phyloP scores from a whole-genome alignment of 2,113 vertebrate species.

The Heterotis niloticus region DNA sequence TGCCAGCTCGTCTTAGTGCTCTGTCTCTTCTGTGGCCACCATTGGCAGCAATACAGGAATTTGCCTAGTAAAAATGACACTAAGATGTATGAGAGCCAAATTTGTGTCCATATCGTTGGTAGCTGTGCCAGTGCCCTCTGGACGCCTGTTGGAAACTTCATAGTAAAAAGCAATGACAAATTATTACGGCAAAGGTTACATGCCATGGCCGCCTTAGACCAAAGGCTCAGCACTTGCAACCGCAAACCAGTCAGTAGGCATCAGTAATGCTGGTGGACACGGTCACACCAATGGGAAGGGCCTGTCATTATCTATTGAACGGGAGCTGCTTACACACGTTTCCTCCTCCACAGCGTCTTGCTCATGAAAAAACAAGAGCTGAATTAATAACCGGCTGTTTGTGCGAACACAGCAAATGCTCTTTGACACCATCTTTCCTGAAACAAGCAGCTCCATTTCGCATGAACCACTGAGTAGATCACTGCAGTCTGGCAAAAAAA shows the following conservation, averaged over 20 bases:
- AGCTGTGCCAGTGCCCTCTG: conserved; percentile 61
- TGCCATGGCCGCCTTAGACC: conserved; percentile 30
- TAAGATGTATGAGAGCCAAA: conserved; percentile 53
- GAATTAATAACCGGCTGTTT: conserved; percentile 15
- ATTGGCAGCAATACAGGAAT: conserved; percentile 58
- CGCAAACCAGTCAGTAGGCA: not conserved
- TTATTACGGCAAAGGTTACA: conserved; percentile 50
- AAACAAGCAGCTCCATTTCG: not conserved
- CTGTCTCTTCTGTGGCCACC: conserved; percentile 32
- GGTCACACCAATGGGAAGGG: not conserved
- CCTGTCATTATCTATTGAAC: conserved; percentile 8
- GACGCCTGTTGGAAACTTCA: conserved; percentile 58
- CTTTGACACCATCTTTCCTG: not conserved
- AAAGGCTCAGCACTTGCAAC: conserved; percentile 21
- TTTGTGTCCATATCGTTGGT: conserved; percentile 61
- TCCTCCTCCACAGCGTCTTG: not conserved
- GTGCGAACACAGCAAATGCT: conserved; percentile 16
- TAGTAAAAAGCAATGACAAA: conserved; percentile 64
- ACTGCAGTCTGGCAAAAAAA: not conserved
- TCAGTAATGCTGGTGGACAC: not conserved
- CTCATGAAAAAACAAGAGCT: conserved; percentile 6
- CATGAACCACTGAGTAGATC: not conserved
- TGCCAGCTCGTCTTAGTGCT: conserved; percentile 15
- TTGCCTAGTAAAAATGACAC: conserved; percentile 43
- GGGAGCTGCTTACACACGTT: not conserved